Percentiles rank a stretch among this genome's conserved stretches.
These are phyloP conservation scores for Lochmaea crataegi DNA, from an alignment of 2,888 invertebrate genomes.

Conservation along the genomic window DNA sequence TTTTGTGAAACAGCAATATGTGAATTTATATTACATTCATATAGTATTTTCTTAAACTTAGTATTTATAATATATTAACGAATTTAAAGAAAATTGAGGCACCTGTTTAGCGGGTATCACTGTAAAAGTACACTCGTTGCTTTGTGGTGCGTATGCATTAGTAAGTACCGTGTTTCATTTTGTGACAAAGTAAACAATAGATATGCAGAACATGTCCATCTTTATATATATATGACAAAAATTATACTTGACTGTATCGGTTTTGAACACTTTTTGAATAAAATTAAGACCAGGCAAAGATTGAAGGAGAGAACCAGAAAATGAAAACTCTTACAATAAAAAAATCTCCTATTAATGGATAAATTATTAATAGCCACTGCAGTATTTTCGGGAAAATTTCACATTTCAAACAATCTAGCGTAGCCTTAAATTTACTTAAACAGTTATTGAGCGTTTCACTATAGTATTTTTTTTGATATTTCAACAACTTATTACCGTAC, in stretches of 20 bases:
- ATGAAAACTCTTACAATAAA: not conserved
- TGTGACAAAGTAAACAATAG: constrained; percentile 49
- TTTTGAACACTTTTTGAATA: not conserved
- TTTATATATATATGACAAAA: constrained; percentile 3
- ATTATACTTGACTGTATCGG: not conserved
- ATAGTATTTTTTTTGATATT: not conserved
- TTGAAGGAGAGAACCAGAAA: too few relatives aligned
- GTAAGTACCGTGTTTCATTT: constrained; percentile 56
- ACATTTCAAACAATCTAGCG: not conserved
- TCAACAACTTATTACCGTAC: not conserved
- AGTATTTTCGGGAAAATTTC: too few relatives aligned
- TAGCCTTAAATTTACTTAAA: not conserved
- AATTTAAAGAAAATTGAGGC: constrained; percentile 64
- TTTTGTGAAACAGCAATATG: constrained; percentile 66
- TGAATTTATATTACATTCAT: constrained; percentile 63
- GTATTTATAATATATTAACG: constrained; percentile 62
- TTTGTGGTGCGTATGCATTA: constrained; percentile 54
- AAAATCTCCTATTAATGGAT: too few relatives aligned
- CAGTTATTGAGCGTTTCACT: not conserved
- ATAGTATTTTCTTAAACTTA: constrained; percentile 64
- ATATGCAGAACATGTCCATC: constrained; percentile 51
- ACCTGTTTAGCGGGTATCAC: constrained; percentile 64
- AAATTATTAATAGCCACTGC: too few relatives aligned
- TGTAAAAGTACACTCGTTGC: constrained; percentile 58
- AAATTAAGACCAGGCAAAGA: not conserved